Evolutionary conservation across 2,113 vertebrate species (phyloP).

Genomic region (Butorides virescens): DNA sequence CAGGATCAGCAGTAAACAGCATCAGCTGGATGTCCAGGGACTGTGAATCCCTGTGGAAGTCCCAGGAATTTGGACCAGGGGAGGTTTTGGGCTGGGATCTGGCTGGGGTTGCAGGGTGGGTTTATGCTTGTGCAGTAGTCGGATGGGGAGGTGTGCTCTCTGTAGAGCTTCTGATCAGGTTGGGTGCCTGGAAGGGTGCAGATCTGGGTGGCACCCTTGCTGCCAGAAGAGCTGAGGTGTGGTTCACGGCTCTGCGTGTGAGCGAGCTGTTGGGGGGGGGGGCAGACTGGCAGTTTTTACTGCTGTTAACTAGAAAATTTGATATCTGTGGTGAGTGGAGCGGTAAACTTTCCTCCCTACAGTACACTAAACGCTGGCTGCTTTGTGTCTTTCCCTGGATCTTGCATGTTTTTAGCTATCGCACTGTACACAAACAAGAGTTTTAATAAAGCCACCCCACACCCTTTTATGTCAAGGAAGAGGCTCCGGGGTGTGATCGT

Average conservation of each 20-base stretch:
- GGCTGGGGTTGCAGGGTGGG: background rate
- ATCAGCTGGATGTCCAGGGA: background rate
- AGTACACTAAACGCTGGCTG: background rate
- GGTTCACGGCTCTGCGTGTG: accelerated
- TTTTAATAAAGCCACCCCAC: background rate
- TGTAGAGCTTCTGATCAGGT: background rate
- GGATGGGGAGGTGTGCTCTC: background rate
- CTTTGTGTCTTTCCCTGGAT: background rate
- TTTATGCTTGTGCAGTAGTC: background rate
- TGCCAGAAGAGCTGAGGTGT: background rate
- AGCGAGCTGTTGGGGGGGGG: accelerated
- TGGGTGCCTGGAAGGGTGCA: background rate
- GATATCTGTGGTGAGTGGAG: background rate
- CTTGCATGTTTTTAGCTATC: background rate
- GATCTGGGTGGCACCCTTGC: background rate
- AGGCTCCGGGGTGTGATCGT: background rate
- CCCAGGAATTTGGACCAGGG: background rate
- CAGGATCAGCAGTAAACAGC: background rate
- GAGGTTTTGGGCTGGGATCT: background rate
- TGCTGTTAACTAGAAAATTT: too few relatives aligned
- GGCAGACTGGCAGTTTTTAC: background rate
- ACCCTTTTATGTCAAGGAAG: background rate
- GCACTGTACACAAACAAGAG: background rate
- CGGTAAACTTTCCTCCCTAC: background rate
- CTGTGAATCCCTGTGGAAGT: background rate